These are phyloP conservation scores for Caenorhabditis sp. DNA, from an alignment of 2,888 invertebrate species.

Conservation along the genomic window DNA sequence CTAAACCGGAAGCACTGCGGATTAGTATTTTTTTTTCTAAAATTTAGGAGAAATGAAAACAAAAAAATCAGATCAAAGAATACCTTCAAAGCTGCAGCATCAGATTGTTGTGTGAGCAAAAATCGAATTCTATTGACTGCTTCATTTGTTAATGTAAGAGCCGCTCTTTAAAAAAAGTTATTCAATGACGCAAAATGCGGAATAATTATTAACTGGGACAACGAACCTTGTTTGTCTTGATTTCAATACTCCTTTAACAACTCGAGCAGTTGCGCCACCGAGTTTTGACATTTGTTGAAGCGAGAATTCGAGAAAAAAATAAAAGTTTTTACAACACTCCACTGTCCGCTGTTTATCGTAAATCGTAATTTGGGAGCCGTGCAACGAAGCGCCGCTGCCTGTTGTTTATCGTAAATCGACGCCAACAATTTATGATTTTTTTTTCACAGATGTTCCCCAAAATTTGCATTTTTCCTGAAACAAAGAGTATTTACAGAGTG, in stretches of 20 bases:
- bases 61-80: too few relatives aligned
- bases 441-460: not conserved
- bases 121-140: slow-evolving; percentile 72
- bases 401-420: slow-evolving; percentile 2
- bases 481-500: slow-evolving; percentile 8
- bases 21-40: too few relatives aligned
- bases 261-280: slow-evolving; percentile 51
- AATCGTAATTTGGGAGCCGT: slow-evolving; percentile 9
- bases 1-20: too few relatives aligned
- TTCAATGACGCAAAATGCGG: too few relatives aligned
- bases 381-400: not conserved
- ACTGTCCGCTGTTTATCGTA: slow-evolving; percentile 22
- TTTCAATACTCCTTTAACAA: slow-evolving; percentile 52
- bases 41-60: too few relatives aligned
- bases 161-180: slow-evolving; percentile 66
- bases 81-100: slow-evolving; percentile 68
- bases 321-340: slow-evolving; percentile 16
- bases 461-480: not conserved
- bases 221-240: slow-evolving; percentile 37
- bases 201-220: not conserved
- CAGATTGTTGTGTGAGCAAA: slow-evolving; percentile 70
- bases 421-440: not conserved
- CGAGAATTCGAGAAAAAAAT: slow-evolving; percentile 3
- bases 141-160: slow-evolving; percentile 72
- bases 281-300: slow-evolving; percentile 40